phyloP scores from a whole-genome alignment of 2,797 vertebrate species.

The Oreortyx pictus region DNA sequence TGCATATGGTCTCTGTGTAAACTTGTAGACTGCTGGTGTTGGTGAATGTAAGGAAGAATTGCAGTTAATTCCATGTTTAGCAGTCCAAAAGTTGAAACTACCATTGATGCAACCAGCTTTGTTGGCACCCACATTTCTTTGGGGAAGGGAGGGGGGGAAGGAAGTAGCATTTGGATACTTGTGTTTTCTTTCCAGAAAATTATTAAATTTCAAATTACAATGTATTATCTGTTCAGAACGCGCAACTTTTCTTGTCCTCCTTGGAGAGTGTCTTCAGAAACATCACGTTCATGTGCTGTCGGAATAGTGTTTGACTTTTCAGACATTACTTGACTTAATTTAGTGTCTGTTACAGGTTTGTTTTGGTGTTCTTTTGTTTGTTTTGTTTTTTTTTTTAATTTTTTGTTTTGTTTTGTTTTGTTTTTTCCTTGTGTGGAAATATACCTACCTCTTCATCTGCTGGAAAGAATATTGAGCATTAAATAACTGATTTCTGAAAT shows the following conservation, averaged over 20 bases:
- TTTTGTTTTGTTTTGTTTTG: not conserved
- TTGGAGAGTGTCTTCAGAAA: constrained; percentile 59
- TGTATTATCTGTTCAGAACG: constrained; percentile 66
- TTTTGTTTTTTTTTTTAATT: not conserved
- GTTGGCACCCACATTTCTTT: constrained; percentile 74
- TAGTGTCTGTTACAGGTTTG: constrained; percentile 73
- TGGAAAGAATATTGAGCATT: constrained; percentile 79
- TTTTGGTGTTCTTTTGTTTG: constrained; percentile 30
- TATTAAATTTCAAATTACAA: constrained; percentile 76
- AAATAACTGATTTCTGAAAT: constrained; percentile 80
- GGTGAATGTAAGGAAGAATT: constrained; percentile 78
- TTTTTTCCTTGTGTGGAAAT: constrained; percentile 76
- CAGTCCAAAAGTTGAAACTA: constrained; percentile 69
- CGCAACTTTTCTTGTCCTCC: constrained; percentile 68
- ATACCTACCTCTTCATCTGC: constrained; percentile 83
- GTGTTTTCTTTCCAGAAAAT: constrained; percentile 70
- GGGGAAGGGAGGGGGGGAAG: constrained; percentile 30
- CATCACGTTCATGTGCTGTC: constrained; percentile 66
- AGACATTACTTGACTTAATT: constrained; percentile 76
- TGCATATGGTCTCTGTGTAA: constrained; percentile 77
- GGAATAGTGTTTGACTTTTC: constrained; percentile 74
- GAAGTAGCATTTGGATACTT: constrained; percentile 71
- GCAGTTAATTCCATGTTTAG: constrained; percentile 72
- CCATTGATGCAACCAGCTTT: constrained; percentile 67
- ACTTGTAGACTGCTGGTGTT: constrained; percentile 79